phyloP scores from a whole-genome alignment of 2,113 vertebrate genomes.

The Ochotona curzoniae region DNA sequence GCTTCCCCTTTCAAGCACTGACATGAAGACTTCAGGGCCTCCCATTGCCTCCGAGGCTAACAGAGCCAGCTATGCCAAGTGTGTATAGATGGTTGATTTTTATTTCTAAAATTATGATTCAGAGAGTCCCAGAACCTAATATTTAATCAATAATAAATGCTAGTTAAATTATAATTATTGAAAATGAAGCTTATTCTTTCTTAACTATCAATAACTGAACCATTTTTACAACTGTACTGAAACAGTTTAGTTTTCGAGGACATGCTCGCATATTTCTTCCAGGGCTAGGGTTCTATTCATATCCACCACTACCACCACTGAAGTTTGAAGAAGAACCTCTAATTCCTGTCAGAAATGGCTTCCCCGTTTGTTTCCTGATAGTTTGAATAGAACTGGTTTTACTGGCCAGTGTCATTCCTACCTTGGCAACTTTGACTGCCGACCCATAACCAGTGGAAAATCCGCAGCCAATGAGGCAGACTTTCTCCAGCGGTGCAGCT shows the following conservation, averaged over 20 bases:
- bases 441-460: conserved; percentile 92
- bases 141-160: background rate
- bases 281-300: background rate
- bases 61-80: background rate
- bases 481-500: conserved; percentile 89
- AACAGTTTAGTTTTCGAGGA: no score
- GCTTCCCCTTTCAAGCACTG: no score
- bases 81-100: background rate
- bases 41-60: background rate
- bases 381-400: background rate
- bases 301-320: background rate
- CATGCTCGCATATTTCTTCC: background rate
- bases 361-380: background rate
- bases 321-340: background rate
- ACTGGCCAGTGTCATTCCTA: background rate
- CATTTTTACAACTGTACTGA: background rate
- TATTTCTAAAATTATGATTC: background rate
- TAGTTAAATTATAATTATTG: background rate
- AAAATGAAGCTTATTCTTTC: background rate
- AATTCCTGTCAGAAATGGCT: background rate
- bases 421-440: conserved; percentile 90
- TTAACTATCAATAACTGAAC: background rate
- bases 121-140: background rate
- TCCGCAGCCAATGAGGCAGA: conserved; percentile 91
- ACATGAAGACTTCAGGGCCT: background rate